phyloP scores from a whole-genome alignment of 2,113 vertebrate species.

The Dryoscopus gambensis region DNA sequence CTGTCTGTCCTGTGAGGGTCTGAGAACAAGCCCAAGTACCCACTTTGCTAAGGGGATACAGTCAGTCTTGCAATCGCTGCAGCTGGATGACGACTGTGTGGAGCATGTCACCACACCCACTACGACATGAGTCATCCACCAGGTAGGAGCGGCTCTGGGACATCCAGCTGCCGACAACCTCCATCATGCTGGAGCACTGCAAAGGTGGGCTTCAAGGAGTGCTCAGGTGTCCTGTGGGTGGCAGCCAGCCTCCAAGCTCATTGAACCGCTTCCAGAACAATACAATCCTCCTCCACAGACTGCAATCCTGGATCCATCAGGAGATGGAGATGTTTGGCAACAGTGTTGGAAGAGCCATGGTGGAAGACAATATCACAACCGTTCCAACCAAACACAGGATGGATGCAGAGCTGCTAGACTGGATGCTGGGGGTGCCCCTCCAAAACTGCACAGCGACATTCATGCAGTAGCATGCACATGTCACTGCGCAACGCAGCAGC shows the following conservation, averaged over 20 bases:
- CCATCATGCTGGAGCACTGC: not conserved
- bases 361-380: not conserved
- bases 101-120: not conserved
- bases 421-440: not conserved
- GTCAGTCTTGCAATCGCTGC: not conserved
- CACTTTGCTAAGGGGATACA: too few species aligned
- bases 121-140: accelerated
- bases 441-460: not conserved
- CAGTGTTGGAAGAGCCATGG: not conserved
- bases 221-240: not conserved
- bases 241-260: not conserved
- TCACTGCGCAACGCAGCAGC: accelerated
- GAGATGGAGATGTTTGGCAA: not conserved
- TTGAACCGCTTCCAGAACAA: not conserved
- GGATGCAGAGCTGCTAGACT: not conserved
- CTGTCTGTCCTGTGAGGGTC: not conserved
- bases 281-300: not conserved
- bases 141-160: not conserved
- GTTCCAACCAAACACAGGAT: not conserved
- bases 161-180: not conserved
- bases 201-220: not conserved
- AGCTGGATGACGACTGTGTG: not conserved
- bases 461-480: accelerated
- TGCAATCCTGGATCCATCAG: not conserved
- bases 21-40: not conserved